Percentiles rank a stretch among this genome's conserved stretches.
These are phyloP conservation scores for Alcis repandata DNA, from an alignment of 2,888 invertebrate species.

Conservation along the genomic window DNA sequence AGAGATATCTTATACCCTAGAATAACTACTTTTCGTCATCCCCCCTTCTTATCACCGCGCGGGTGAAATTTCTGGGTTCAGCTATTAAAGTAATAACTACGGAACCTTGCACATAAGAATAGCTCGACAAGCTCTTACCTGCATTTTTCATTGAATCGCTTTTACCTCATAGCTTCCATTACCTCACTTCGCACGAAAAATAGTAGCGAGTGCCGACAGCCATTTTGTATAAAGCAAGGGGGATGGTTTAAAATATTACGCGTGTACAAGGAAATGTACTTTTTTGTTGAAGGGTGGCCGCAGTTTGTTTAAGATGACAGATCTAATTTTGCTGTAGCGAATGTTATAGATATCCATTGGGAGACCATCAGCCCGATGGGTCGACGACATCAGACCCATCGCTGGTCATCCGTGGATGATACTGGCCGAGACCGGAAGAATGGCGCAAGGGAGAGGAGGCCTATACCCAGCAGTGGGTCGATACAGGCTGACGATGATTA, in stretches of 20 bases:
- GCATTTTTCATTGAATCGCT: slow-evolving; percentile 12
- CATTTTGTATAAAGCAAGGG: slow-evolving; percentile 82
- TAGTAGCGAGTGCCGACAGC: slow-evolving; percentile 83
- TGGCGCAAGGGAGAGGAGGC: too few relatives aligned
- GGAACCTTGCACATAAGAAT: not conserved
- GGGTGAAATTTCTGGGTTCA: too few relatives aligned
- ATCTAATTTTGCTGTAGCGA: not conserved
- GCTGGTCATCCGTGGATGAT: too few relatives aligned
- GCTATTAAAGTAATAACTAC: not conserved
- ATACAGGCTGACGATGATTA: too few relatives aligned
- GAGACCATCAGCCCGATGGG: too few relatives aligned
- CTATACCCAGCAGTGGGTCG: too few relatives aligned
- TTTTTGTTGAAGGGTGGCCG: slow-evolving; percentile 61
- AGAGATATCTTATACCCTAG: too few relatives aligned
- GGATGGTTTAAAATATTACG: slow-evolving; percentile 84
- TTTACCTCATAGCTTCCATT: slow-evolving; percentile 51
- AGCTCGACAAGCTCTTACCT: not conserved
- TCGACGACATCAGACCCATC: too few relatives aligned
- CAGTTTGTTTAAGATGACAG: not conserved
- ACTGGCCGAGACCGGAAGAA: too few relatives aligned
- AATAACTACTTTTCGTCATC: too few relatives aligned
- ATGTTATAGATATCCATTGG: too few relatives aligned
- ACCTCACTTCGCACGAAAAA: slow-evolving; percentile 67
- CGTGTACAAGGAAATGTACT: slow-evolving; percentile 77
- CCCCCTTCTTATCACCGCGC: too few relatives aligned